Evolutionary conservation across 2,113 vertebrate genomes (phyloP).

Genomic region (Tor tambroides): DNA sequence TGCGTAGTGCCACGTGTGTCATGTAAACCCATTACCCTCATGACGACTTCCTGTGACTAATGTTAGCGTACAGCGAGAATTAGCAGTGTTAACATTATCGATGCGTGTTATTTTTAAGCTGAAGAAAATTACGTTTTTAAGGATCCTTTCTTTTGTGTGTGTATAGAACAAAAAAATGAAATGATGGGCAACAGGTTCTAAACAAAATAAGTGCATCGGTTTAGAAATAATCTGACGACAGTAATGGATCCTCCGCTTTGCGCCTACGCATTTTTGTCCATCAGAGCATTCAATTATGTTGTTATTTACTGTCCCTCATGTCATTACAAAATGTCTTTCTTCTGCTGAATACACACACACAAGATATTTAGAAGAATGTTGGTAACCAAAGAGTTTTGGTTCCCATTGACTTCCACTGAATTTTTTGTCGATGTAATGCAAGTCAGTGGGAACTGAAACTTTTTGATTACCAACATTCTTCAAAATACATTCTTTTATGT

Average conservation of each 20-base stretch:
- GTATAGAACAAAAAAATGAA: background rate
- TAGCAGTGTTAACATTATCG: slow-evolving; percentile 8
- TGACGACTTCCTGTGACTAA: slow-evolving; percentile 13
- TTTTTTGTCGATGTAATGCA: background rate
- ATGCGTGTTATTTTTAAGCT: background rate
- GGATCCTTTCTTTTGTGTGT: background rate
- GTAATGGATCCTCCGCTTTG: background rate
- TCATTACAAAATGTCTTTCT: background rate
- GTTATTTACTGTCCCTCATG: no score
- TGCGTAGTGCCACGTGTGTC: slow-evolving; percentile 20
- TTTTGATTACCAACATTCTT: background rate
- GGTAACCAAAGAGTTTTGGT: background rate
- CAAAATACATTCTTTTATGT: background rate
- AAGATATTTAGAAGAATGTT: background rate
- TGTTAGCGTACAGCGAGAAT: background rate
- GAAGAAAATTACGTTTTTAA: background rate
- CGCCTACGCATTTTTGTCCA: background rate
- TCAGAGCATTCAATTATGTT: background rate
- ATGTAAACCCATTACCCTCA: background rate
- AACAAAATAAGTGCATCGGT: background rate
- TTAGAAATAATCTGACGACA: background rate
- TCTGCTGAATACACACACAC: background rate
- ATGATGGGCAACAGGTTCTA: background rate
- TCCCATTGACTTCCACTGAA: background rate
- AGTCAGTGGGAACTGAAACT: background rate